Evolutionary conservation across 92 coral and sea anemone genomes (phyloP).

Genomic region (Palythoa heliodiscus): DNA sequence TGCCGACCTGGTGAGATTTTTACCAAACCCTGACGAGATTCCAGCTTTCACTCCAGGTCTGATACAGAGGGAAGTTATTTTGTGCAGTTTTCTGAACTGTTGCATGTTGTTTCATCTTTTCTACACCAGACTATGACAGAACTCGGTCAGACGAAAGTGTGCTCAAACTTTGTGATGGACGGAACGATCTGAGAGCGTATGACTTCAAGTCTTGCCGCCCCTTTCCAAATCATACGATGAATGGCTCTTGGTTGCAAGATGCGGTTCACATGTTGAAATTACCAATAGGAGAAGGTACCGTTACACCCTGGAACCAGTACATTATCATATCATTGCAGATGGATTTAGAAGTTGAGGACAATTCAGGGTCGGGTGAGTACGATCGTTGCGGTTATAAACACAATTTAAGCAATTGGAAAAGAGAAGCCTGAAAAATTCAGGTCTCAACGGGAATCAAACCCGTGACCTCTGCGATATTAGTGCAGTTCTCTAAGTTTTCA

Average conservation of each 20-base stretch:
- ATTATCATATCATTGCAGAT: constrained; percentile 13
- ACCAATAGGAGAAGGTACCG: neutral
- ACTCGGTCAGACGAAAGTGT: constrained; percentile 4
- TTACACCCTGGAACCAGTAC: constrained; percentile 28
- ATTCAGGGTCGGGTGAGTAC: neutral
- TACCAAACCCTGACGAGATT: too few relatives aligned
- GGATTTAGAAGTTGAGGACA: constrained; percentile 9
- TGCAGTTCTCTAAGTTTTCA: too few relatives aligned
- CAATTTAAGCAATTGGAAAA: too few relatives aligned
- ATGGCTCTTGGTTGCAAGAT: neutral
- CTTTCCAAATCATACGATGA: constrained; percentile 9
- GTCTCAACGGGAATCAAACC: too few relatives aligned
- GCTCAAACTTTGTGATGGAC: constrained; percentile 23
- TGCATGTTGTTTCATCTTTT: neutral
- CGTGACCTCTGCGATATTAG: too few relatives aligned
- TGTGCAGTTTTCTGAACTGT: too few relatives aligned
- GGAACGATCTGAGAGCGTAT: neutral
- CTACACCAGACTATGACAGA: constrained; percentile 25
- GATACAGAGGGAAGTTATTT: too few relatives aligned
- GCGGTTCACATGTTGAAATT: constrained; percentile 1
- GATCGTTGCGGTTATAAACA: neutral
- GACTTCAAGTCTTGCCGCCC: constrained; percentile 26
- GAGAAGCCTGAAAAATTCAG: too few relatives aligned
- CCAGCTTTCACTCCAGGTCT: too few relatives aligned
- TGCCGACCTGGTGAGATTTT: too few relatives aligned